Conservation (phyloP, 2,797 vertebrate genomes). For the Perdix hodgsoniae region DNA sequence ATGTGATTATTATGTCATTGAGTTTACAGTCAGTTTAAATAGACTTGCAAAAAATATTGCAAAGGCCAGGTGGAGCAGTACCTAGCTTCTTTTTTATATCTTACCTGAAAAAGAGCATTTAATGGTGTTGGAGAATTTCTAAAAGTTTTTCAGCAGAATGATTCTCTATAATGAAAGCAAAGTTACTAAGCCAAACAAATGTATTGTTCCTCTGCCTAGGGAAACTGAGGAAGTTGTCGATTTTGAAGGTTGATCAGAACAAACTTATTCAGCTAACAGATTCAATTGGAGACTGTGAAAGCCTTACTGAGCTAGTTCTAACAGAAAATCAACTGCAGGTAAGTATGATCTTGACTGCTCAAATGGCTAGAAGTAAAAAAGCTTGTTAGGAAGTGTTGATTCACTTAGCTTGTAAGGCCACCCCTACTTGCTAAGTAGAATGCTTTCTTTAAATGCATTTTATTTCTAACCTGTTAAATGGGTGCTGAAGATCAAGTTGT, state of each 20-base stretch:
- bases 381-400: neutral
- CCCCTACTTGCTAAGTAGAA: neutral
- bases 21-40: neutral
- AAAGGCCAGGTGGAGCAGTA: neutral
- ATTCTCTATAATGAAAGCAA: neutral
- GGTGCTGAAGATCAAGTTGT: neutral
- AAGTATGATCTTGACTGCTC: slow-evolving; percentile 52
- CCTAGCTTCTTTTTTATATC: neutral
- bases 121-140: neutral
- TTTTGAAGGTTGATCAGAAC: slow-evolving; percentile 97
- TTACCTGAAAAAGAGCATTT: neutral
- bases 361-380: neutral
- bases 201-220: slow-evolving; percentile 76
- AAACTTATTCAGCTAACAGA: slow-evolving; percentile 90
- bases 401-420: neutral
- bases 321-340: slow-evolving; percentile 97
- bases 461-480: slow-evolving; percentile 24
- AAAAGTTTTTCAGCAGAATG: neutral
- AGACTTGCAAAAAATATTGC: neutral
- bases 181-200: neutral
- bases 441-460: slow-evolving; percentile 9
- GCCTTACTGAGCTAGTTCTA: slow-evolving; percentile 94
- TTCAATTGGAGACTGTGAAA: slow-evolving; percentile 94
- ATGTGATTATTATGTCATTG: neutral
- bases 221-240: slow-evolving; percentile 91